phyloP scores from a whole-genome alignment of 2,797 vertebrate species.

The Anguilla megastoma region DNA sequence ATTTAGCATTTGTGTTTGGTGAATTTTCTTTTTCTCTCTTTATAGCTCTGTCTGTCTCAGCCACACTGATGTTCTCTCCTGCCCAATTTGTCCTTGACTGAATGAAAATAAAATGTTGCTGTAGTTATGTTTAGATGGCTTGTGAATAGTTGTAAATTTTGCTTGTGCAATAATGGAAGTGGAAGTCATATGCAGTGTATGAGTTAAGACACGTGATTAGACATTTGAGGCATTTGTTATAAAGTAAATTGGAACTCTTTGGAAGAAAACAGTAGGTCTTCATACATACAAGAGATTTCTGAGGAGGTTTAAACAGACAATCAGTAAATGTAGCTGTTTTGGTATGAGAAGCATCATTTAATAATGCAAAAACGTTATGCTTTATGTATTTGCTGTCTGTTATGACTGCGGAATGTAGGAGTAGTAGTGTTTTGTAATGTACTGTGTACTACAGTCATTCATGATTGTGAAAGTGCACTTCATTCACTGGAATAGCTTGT shows the following conservation, averaged over 20 bases:
- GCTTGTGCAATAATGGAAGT: background rate
- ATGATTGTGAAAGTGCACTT: background rate
- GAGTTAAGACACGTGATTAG: background rate
- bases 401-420: background rate
- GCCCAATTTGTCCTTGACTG: background rate
- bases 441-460: background rate
- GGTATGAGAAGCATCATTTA: background rate
- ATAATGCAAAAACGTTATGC: background rate
- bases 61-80: background rate
- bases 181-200: background rate
- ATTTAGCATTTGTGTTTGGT: constrained; percentile 9
- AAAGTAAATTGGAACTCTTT: too few relatives aligned
- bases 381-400: background rate
- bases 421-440: background rate
- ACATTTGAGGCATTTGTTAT: background rate
- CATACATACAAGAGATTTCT: too few relatives aligned
- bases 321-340: background rate
- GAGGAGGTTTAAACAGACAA: background rate
- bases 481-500: background rate
- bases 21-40: background rate
- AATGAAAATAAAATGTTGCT: background rate
- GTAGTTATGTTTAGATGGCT: background rate
- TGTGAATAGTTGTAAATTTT: background rate
- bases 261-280: too few relatives aligned
- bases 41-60: background rate